A percentile compares a stretch with the other conserved stretches of the same genome.
Evolutionary conservation across 2,797 vertebrate species (phyloP).

Genomic region (Gymnothorax javanicus): DNA sequence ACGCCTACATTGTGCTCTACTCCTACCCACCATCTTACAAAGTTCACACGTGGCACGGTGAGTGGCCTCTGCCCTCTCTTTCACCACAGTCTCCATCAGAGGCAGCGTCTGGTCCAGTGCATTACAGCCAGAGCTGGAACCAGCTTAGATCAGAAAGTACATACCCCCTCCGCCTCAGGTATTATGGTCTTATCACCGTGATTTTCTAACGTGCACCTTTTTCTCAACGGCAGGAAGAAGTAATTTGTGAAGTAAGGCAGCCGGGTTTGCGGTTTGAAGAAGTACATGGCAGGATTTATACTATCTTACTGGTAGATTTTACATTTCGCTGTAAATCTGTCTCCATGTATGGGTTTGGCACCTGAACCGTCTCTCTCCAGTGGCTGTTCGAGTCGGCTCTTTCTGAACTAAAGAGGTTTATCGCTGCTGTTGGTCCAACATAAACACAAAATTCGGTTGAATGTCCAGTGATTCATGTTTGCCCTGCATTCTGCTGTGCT

Average conservation of each 20-base stretch:
- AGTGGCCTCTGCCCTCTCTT: slow-evolving; percentile 26
- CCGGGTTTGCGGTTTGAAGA: too few relatives aligned
- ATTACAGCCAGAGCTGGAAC: too few relatives aligned
- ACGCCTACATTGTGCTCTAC: slow-evolving; percentile 85
- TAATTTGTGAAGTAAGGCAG: too few relatives aligned
- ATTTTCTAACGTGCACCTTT: too few relatives aligned
- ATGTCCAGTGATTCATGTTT: not conserved
- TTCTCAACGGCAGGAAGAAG: too few relatives aligned
- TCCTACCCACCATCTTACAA: slow-evolving; percentile 77
- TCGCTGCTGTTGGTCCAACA: not conserved
- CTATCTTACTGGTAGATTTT: too few relatives aligned
- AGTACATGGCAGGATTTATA: too few relatives aligned
- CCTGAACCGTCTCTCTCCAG: not conserved
- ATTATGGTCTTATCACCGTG: too few relatives aligned
- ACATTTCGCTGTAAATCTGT: not conserved
- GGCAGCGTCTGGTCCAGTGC: not conserved
- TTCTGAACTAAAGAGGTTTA: not conserved
- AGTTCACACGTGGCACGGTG: slow-evolving; percentile 90
- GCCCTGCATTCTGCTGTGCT: not conserved
- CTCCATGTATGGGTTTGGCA: not conserved
- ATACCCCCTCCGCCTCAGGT: too few relatives aligned
- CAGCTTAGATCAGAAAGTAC: too few relatives aligned
- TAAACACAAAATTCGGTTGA: not conserved
- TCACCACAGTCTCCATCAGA: not conserved
- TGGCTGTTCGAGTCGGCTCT: not conserved